These are phyloP conservation scores for Daubentonia madagascariensis DNA, from an alignment of 2,113 vertebrate species.

Conservation along the genomic window DNA sequence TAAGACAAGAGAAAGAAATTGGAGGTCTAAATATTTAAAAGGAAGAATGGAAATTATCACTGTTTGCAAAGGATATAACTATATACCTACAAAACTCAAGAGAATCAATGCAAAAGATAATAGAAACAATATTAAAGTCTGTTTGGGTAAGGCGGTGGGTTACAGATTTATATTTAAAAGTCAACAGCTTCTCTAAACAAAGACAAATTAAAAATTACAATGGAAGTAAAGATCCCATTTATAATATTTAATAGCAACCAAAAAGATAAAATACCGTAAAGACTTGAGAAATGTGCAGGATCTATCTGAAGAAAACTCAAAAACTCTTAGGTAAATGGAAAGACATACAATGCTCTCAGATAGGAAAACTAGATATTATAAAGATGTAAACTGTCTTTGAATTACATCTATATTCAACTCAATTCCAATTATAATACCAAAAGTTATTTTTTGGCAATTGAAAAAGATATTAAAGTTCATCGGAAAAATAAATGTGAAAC, in stretches of 20 bases:
- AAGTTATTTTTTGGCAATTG: not conserved
- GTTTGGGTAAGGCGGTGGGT: not conserved
- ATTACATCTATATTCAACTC: not conserved
- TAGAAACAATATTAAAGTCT: not conserved
- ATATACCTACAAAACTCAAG: not conserved
- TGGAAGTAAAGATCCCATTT: not conserved
- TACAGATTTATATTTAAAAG: not conserved
- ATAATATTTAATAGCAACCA: not conserved
- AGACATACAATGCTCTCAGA: not conserved
- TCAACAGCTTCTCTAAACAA: not conserved
- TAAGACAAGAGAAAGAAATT: not conserved
- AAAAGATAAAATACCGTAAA: not conserved
- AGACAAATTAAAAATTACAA: slow-evolving; percentile 29
- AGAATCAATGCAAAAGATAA: not conserved
- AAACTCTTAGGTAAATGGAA: not conserved
- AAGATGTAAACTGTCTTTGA: not conserved
- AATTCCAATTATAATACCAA: not conserved
- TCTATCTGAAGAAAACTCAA: not conserved
- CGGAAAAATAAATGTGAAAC: slow-evolving; percentile 15
- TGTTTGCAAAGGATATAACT: not conserved
- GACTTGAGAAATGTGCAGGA: not conserved
- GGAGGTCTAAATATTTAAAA: not conserved
- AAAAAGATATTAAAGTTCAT: slow-evolving; percentile 20
- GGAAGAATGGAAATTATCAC: not conserved
- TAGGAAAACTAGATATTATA: not conserved